Conservation (phyloP, 1,140 invertebrate genomes). For the Parasteatoda tepidariorum region DNA sequence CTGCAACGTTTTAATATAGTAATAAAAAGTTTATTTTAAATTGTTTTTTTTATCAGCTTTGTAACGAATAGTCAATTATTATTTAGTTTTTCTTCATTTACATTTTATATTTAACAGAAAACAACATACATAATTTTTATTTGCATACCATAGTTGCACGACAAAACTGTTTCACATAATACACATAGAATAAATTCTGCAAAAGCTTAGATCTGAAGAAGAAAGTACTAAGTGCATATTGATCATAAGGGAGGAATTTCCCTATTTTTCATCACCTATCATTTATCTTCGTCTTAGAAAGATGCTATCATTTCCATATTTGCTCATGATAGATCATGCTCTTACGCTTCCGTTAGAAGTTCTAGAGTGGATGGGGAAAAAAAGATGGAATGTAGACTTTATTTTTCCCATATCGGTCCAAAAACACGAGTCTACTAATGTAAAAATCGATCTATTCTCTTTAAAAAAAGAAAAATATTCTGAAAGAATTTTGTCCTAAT, state of each 20-base stretch:
- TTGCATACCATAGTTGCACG: no score
- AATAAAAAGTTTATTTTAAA: no score
- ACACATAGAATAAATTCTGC: no score
- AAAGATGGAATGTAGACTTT: background rate
- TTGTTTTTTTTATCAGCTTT: no score
- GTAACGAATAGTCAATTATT: no score
- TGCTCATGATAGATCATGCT: slow-evolving; percentile 44
- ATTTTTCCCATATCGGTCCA: background rate
- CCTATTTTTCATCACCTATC: slow-evolving; percentile 40
- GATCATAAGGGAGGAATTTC: slow-evolving; percentile 15
- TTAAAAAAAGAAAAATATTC: background rate
- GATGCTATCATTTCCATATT: slow-evolving; percentile 57
- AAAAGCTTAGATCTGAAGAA: no score
- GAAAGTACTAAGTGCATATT: background rate
- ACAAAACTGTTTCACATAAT: no score
- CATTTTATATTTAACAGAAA: no score
- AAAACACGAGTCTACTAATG: background rate
- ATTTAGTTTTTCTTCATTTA: no score
- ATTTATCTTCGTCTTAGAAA: slow-evolving; percentile 38
- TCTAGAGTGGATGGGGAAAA: background rate
- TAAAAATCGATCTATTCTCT: background rate
- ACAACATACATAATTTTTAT: no score
- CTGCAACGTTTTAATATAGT: no score
- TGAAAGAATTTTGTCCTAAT: background rate
- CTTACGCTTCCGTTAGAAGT: background rate